Evolutionary conservation across 2,113 vertebrate genomes (phyloP).

Genomic region (Eretmochelys imbricata): DNA sequence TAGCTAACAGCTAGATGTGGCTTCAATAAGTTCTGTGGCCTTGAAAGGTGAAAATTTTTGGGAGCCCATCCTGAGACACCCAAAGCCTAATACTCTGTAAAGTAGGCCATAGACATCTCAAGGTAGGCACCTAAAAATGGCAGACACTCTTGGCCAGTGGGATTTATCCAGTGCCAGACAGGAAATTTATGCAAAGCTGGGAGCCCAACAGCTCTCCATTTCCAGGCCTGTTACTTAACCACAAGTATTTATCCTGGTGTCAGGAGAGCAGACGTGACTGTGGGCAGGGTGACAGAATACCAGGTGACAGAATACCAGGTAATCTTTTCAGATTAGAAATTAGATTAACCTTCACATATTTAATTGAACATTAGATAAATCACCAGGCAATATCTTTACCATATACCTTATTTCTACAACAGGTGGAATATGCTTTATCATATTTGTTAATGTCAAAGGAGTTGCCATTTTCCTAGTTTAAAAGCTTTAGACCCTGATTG

Average conservation of each 20-base stretch:
- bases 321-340: slow-evolving; percentile 38
- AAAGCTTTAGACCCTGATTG: slow-evolving; percentile 61
- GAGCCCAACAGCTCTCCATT: background rate
- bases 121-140: no score
- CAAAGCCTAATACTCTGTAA: background rate
- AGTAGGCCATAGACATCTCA: background rate
- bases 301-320: background rate
- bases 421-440: slow-evolving; percentile 68
- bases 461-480: slow-evolving; percentile 66
- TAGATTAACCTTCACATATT: slow-evolving; percentile 25
- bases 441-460: slow-evolving; percentile 58
- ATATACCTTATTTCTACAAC: slow-evolving; percentile 65
- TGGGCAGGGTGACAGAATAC: no score
- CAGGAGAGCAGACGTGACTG: background rate
- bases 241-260: background rate
- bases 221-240: slow-evolving; percentile 12
- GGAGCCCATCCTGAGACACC: background rate
- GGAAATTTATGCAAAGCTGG: background rate
- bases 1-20: background rate
- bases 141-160: rapidly evolving
- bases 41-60: background rate
- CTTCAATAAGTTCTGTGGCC: background rate
- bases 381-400: background rate
- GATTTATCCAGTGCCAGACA: background rate
- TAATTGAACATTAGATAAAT: slow-evolving; percentile 57